Percentiles rank a stretch among this genome's conserved stretches.
Conservation (phyloP, 2,888 invertebrate genomes). For the Tenthredo scrophulariae region DNA sequence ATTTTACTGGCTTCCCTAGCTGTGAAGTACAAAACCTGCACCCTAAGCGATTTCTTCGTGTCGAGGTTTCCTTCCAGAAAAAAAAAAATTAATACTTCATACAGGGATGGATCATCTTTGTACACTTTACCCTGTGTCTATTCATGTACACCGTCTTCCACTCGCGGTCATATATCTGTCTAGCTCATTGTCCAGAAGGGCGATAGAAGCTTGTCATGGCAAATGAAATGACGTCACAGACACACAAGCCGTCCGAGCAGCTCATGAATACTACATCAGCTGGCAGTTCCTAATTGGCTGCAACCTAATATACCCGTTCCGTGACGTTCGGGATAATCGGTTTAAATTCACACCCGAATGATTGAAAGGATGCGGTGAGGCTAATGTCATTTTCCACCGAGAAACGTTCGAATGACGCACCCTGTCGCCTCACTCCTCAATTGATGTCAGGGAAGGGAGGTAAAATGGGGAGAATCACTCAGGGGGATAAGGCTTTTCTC, state of each 20-base stretch:
- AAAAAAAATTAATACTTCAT: not conserved
- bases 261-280: conserved; percentile 51
- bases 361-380: conserved; percentile 61
- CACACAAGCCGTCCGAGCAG: conserved; percentile 4
- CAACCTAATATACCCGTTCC: conserved; percentile 42
- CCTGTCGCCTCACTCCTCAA: conserved; percentile 29
- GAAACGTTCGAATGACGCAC: conserved; percentile 48
- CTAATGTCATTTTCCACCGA: conserved; percentile 61
- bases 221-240: conserved; percentile 30
- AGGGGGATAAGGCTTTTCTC: conserved; percentile 40
- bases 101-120: not conserved
- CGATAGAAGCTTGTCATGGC: conserved; percentile 19
- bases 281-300: conserved; percentile 52
- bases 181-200: not conserved
- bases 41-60: too few relatives aligned
- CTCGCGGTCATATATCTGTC: not conserved
- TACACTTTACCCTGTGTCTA: not conserved
- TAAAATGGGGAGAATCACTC: not conserved
- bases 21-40: not conserved
- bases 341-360: conserved; percentile 48
- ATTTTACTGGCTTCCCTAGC: not conserved
- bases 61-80: not conserved
- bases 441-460: not conserved
- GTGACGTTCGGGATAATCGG: conserved; percentile 45
- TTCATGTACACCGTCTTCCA: not conserved